Conservation (phyloP, 2,797 vertebrate species). For the Pseudocheirus occidentalis region DNA sequence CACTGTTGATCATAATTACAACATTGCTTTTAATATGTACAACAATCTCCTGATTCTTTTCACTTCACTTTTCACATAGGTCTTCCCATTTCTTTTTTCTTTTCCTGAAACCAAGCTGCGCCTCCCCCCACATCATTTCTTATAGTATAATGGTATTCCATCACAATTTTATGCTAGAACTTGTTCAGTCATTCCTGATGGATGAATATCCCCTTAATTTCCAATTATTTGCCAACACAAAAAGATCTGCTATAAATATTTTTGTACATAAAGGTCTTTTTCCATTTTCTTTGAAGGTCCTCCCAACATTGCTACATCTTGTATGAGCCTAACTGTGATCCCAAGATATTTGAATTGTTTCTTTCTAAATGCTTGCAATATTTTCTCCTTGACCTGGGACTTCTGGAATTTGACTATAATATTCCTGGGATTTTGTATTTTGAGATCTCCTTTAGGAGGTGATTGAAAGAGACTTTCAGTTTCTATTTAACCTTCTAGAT, state of each 20-base stretch:
- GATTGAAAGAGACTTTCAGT: neutral
- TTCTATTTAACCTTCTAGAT: neutral
- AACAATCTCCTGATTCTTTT: neutral
- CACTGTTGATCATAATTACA: neutral
- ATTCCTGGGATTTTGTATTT: neutral
- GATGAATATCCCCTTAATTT: neutral
- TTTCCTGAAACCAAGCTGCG: neutral
- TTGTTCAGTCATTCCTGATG: neutral
- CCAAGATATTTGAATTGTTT: neutral
- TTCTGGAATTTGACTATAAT: neutral
- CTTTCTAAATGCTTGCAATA: neutral
- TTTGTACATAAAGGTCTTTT: neutral
- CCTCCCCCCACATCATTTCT: neutral
- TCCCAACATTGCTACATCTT: neutral
- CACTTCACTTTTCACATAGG: neutral
- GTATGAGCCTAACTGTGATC: neutral
- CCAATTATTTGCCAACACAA: neutral
- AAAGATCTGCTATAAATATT: neutral
- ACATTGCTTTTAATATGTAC: neutral
- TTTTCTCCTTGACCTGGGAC: neutral
- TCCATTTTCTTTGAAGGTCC: neutral
- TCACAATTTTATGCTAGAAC: neutral
- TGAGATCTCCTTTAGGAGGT: neutral
- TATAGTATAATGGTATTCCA: neutral
- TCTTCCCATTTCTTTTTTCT: neutral